These are phyloP conservation scores for Glossosoma conforme DNA, from an alignment of 1,140 invertebrate genomes.

Conservation along the genomic window DNA sequence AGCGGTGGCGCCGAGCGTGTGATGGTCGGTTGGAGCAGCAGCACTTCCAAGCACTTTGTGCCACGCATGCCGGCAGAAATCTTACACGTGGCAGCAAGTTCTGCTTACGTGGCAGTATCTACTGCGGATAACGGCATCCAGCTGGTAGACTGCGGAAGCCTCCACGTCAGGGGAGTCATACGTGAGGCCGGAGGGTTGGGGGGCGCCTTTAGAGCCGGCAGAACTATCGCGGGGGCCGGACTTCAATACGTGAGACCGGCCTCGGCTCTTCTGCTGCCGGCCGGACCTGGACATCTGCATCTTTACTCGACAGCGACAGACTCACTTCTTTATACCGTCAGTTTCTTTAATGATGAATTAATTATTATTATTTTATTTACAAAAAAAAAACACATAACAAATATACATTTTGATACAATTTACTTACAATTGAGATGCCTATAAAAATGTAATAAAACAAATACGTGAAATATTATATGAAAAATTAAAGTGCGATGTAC, in stretches of 20 bases:
- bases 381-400: neutral
- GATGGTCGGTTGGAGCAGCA: conserved; percentile 44
- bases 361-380: neutral
- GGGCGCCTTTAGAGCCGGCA: conserved; percentile 1
- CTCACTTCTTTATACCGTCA: conserved; percentile 47
- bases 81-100: conserved; percentile 39
- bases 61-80: conserved; percentile 43
- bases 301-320: conserved; percentile 43
- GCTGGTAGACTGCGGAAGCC: conserved; percentile 18
- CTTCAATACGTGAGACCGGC: conserved; percentile 37
- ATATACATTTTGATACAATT: too few relatives aligned
- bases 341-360: neutral
- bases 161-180: conserved; percentile 21
- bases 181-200: conserved; percentile 27
- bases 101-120: conserved; percentile 39
- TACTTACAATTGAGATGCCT: too few relatives aligned
- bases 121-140: conserved; percentile 42
- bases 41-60: conserved; percentile 40
- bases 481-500: too few relatives aligned
- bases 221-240: conserved; percentile 30
- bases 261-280: conserved; percentile 38
- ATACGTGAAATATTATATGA: too few relatives aligned
- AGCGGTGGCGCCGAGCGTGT: conserved; percentile 47
- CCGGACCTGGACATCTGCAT: conserved; percentile 41
- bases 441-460: too few relatives aligned